These are phyloP conservation scores for Mya arenaria DNA, from an alignment of 1,140 invertebrate species.

Conservation along the genomic window DNA sequence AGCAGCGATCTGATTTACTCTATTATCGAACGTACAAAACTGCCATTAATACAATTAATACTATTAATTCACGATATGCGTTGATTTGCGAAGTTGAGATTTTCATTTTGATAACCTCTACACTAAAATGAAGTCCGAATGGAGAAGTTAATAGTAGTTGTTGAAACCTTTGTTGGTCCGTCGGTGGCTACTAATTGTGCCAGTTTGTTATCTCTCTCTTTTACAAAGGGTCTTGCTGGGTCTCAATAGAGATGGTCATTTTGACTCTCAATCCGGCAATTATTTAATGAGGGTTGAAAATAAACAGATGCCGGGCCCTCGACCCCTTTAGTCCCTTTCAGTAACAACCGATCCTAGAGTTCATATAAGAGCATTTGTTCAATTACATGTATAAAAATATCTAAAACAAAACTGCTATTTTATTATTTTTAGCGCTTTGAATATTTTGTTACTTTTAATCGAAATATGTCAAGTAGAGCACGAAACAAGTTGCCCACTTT, in stretches of 20 bases:
- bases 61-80: neutral
- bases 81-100: neutral
- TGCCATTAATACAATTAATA: constrained; percentile 2
- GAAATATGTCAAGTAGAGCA: no score
- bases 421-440: no score
- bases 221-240: neutral
- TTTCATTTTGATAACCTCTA: neutral
- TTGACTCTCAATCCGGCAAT: neutral
- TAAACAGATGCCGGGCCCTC: neutral
- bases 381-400: no score
- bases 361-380: no score
- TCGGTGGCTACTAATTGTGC: constrained; percentile 49
- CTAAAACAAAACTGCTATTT: no score
- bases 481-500: no score
- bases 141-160: constrained; percentile 11
- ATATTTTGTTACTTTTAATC: no score
- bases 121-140: constrained; percentile 12
- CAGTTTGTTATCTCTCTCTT: constrained; percentile 45
- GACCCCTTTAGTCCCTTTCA: no score
- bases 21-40: neutral
- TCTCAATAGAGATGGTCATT: no score
- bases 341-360: no score
- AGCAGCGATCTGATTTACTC: neutral
- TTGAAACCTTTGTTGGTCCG: constrained; percentile 6
- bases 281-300: neutral